Base-by-base conservation (phyloP, 1,140 invertebrate species). In the Daktulosphaira vitifoliae region DNA sequence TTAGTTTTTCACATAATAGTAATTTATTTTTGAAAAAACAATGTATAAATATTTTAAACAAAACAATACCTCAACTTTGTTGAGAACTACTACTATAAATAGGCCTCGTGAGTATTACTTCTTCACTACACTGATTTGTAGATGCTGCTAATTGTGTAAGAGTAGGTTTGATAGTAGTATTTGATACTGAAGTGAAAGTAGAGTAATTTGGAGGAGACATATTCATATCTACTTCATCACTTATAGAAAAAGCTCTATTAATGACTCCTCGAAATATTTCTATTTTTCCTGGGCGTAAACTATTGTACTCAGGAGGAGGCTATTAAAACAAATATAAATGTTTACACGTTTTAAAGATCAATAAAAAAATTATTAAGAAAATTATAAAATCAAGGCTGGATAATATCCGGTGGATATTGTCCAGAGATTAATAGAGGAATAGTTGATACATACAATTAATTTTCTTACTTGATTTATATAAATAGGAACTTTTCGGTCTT, bases 401-500 rank as follows among this genome's bases (percentile, higher is more conserved):
- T n/a, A n/a, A n/a, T n/a, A n/a, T n/a, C n/a, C n/a, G n/a, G n/a
- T n/a, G n/a, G n/a, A n/a, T n/a, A n/a, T n/a, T n/a, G n/a, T n/a
- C n/a, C n/a, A n/a, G n/a, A n/a, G n/a, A n/a, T n/a, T n/a, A n/a
- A n/a, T n/a, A n/a, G n/a, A n/a, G n/a, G n/a, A n/a, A n/a, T n/a
- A n/a, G n/a, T n/a, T n/a, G n/a, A n/a, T n/a, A n/a, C n/a, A n/a
- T n/a, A n/a, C n/a, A n/a, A n/a, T n/a, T n/a, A n/a, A n/a, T n/a
- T n/a, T n/a, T 33, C 51, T 1, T 20, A 56, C 53, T 15, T 42
- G 53, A 20, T 42, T 56, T 16, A 11, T n/a, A 25, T 48, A 22
- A 6, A 48, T 62, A 48, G 56, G 56, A 62, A 62, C 56, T 62
- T 62, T 62, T 4, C 42, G 56, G 13, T 62, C 56, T 48, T 62